phyloP scores from a whole-genome alignment of 2,888 invertebrate species.

The Beris morrisii region DNA sequence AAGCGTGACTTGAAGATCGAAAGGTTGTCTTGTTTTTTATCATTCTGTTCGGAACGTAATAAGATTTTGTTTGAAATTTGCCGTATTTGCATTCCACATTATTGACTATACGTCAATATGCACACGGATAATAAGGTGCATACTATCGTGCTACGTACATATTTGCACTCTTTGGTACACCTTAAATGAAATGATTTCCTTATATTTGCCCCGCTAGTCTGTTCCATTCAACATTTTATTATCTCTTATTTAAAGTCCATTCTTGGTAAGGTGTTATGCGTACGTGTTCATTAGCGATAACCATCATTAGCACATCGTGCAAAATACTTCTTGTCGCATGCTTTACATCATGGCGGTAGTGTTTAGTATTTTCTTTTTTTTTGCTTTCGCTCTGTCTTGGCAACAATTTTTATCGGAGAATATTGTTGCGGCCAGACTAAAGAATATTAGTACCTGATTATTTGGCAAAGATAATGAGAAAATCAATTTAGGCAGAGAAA shows the following conservation, averaged over 20 bases:
- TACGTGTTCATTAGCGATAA: constrained; percentile 21
- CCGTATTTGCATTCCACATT: constrained; percentile 35
- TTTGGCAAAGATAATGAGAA: too few species aligned
- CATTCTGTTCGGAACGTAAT: constrained; percentile 22
- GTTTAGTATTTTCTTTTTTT: too few species aligned
- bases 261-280: constrained; percentile 35
- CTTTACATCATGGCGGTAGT: too few species aligned
- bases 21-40: too few species aligned
- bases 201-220: constrained; percentile 20
- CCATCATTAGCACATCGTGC: constrained; percentile 15
- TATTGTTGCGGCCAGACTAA: too few species aligned
- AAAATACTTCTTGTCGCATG: too few species aligned
- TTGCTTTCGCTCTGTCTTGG: too few species aligned
- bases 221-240: too few species aligned
- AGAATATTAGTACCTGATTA: too few species aligned
- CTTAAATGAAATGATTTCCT: constrained; percentile 32
- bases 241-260: constrained; percentile 14
- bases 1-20: too few species aligned
- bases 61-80: constrained; percentile 34
- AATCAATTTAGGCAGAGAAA: too few species aligned
- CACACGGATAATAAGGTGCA: neutral
- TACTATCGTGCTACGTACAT: neutral
- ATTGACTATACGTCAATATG: constrained; percentile 5
- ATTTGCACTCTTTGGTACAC: neutral
- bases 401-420: too few species aligned